Evolutionary conservation across 2,888 invertebrate genomes (phyloP).

Genomic region (Tanytarsus gracilentus): DNA sequence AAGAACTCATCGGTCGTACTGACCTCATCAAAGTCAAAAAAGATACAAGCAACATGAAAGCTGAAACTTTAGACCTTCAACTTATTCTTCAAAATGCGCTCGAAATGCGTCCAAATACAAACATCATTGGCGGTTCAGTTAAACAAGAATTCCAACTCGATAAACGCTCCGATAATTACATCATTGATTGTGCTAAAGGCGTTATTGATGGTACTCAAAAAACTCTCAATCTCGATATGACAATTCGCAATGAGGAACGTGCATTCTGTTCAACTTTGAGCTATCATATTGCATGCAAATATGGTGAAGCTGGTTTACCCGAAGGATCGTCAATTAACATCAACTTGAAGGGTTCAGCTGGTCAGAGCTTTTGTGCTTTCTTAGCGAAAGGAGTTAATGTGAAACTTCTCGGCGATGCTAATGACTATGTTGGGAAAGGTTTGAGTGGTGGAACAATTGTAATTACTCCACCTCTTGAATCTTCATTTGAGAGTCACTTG

Average conservation of each 20-base stretch:
- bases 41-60: conserved; percentile 64
- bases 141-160: conserved; percentile 78
- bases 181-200: conserved; percentile 61
- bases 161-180: conserved; percentile 67
- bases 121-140: conserved; percentile 82
- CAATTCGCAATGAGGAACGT: conserved; percentile 83
- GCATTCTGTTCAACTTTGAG: conserved; percentile 91
- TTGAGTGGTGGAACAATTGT: conserved; percentile 90
- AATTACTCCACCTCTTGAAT: conserved; percentile 81
- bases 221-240: conserved; percentile 61
- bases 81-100: conserved; percentile 81
- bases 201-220: conserved; percentile 66
- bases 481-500: conserved; percentile 79
- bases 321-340: conserved; percentile 68
- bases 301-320: conserved; percentile 78
- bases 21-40: conserved; percentile 74
- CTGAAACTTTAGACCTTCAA: conserved; percentile 73
- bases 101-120: conserved; percentile 80
- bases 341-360: conserved; percentile 82
- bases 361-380: conserved; percentile 99
- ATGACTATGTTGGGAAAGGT: conserved; percentile 96
- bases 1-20: conserved; percentile 86
- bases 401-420: conserved; percentile 91
- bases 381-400: conserved; percentile 82
- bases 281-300: conserved; percentile 89